Conservation (phyloP, 2,113 vertebrate species). For the Porphyrio hochstetteri region DNA sequence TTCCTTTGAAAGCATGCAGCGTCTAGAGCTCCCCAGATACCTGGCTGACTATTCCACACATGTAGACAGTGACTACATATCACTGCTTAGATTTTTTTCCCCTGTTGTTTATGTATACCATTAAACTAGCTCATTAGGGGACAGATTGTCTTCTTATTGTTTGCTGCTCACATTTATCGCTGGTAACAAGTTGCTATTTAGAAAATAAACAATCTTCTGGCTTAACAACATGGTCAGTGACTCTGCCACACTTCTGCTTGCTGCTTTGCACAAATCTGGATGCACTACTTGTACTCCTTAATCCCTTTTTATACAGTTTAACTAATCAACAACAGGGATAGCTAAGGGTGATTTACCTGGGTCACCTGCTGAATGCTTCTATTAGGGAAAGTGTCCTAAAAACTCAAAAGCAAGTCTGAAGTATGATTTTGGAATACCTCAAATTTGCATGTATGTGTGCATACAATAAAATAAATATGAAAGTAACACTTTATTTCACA, state of each 20-base stretch:
- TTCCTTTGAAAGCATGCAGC: background rate
- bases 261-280: background rate
- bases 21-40: background rate
- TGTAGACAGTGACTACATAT: background rate
- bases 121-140: background rate
- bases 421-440: background rate
- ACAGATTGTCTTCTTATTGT: background rate
- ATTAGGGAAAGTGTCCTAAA: background rate
- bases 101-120: background rate
- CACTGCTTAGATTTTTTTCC: background rate
- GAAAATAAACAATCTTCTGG: background rate
- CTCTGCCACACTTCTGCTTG: background rate
- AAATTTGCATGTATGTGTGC: background rate
- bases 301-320: background rate
- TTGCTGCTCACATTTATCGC: background rate
- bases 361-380: background rate
- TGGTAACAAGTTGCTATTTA: background rate
- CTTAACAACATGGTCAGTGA: background rate
- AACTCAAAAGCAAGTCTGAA: background rate
- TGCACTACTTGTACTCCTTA: background rate
- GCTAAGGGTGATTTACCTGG: background rate
- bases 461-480: background rate
- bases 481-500: background rate
- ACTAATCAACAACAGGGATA: background rate
- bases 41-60: background rate